These are phyloP conservation scores for Lepidocolaptes lacrymiger DNA, from an alignment of 2,797 vertebrate species.

Conservation along the genomic window DNA sequence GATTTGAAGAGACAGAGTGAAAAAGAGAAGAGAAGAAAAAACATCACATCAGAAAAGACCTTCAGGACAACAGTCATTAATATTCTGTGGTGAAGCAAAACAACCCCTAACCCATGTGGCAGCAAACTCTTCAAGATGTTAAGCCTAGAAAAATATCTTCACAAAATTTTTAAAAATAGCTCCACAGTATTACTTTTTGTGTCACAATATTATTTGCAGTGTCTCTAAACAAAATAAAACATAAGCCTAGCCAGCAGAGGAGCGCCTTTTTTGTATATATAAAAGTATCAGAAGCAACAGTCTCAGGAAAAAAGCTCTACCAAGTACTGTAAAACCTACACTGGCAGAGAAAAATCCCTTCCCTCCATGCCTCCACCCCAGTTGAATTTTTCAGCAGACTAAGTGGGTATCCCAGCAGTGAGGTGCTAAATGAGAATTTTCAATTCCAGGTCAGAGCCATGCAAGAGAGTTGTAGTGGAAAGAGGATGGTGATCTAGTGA, in stretches of 20 bases:
- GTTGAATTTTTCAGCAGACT: background rate
- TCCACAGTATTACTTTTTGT: background rate
- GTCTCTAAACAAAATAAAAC: background rate
- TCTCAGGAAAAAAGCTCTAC: background rate
- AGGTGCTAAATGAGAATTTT: background rate
- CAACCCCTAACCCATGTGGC: background rate
- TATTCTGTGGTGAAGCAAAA: background rate
- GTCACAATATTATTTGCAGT: background rate
- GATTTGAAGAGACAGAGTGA: background rate
- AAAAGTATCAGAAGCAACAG: background rate
- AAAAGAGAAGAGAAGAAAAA: background rate
- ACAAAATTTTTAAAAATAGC: background rate
- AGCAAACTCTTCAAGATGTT: background rate
- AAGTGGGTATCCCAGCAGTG: background rate
- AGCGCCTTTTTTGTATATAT: background rate
- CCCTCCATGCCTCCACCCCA: background rate
- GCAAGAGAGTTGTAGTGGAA: background rate
- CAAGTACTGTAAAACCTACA: background rate
- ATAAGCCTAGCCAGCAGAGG: background rate
- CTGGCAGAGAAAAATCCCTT: background rate
- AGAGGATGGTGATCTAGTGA: background rate
- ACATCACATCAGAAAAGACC: background rate
- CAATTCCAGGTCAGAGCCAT: background rate
- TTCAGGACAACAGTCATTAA: conserved; percentile 9
- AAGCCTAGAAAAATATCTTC: background rate